Evolutionary conservation across 1,140 invertebrate genomes (phyloP), one percentile per base, ranked within the genome.

Genomic region (Pseudoatta argentina): DNA sequence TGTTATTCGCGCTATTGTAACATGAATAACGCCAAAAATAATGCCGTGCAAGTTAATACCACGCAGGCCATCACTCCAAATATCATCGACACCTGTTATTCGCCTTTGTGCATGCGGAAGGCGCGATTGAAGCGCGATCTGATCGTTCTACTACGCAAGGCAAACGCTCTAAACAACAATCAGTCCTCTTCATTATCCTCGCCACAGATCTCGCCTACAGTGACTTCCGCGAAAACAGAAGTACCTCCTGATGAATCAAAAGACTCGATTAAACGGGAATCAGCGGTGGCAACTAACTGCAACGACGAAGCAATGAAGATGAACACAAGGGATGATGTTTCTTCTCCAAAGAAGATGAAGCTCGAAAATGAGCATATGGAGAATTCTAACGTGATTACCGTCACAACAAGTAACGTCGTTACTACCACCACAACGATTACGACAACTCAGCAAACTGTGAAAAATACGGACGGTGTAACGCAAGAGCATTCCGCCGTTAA

Each of bases 1-100:
- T 98, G 97, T 93, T 98, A 98, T 89, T 96, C 96, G 0, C 95
- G 94, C 89, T 96, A 96, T 63, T 98, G 97, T 90, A 97, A 97
- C 88, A 96, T 96, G 82, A 96, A 96, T 63, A 95, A 16, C 87
- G 7, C 85, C 85, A 4, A 95, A 93, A 85, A 90, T 87, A 75
- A 73, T 1, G 3, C 10, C 6, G 24, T 67, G 14, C 76, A 79
- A 30, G 67, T 95, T 39, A 93, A 95, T 72, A 94, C 95, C 3
- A 92, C 96, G 16, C 96, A 96, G 30, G 71, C 95, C 27, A 93
- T 95, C 73, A 94, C 95, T 3, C 92, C 96, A 16, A 96, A 96
- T 78, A 96, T 93, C 85, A 89, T 96, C 6, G 96, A 96, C 2
- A 97, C 96, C 63, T 98, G 97, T 90, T 98, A 98, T 92, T 98